Evolutionary conservation across 1,140 invertebrate genomes (phyloP).

Genomic region (Portunus trituberculatus): DNA sequence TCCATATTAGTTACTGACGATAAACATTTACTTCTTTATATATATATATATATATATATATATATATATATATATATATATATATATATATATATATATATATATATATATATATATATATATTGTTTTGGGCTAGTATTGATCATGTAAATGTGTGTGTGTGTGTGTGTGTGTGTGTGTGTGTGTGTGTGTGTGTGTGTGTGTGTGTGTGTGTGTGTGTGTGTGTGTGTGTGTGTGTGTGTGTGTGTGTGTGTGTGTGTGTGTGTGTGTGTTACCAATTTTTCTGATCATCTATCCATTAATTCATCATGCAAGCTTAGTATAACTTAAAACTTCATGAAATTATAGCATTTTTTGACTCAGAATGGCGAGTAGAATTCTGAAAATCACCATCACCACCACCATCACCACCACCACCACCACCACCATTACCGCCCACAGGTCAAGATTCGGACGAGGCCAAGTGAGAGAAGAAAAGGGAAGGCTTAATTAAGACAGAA

Average conservation of each 20-base stretch:
- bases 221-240: background rate
- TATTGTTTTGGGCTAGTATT: background rate
- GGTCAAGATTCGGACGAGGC: background rate
- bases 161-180: conserved; percentile 30
- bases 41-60: conserved; percentile 33
- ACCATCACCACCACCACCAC: no score
- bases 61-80: conserved; percentile 30
- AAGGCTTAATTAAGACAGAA: background rate
- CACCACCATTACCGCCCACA: no score
- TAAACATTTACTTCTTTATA: background rate
- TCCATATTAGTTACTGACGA: no score
- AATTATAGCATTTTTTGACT: no score
- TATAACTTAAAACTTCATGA: no score
- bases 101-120: conserved; percentile 36
- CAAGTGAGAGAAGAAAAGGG: background rate
- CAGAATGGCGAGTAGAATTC: no score
- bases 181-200: background rate
- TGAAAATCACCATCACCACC: no score
- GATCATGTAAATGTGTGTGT: background rate
- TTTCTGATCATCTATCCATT: background rate
- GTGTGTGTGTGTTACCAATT: background rate
- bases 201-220: background rate
- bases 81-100: conserved; percentile 34
- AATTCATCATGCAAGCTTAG: background rate
- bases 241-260: background rate